Base-by-base conservation (phyloP, 2,888 invertebrate genomes). In the Hyles lineata region DNA sequence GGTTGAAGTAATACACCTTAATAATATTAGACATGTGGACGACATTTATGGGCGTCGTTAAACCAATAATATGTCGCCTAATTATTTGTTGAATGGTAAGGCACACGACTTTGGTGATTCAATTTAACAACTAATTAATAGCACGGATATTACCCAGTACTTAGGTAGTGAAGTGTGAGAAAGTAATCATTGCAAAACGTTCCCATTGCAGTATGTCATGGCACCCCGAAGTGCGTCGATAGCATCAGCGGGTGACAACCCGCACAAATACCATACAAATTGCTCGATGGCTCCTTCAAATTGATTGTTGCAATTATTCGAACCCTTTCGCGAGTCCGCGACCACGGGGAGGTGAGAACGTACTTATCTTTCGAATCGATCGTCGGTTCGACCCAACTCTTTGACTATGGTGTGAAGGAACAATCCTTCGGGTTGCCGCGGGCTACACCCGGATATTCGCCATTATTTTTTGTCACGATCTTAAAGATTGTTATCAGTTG, bases 221-320 rank as follows among this genome's bases (percentile, higher is more conserved):
- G 88, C 92, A 85, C 93, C 94, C 94, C 81, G 88, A 91, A 85
- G 90, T 80, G 92, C 82, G 81, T 80, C 88, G 93, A 93, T 92
- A 92, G 86, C 89, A 94, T 93, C 94, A 90, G 89, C 92, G 91
- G 92, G 91, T 90, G 92, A 92, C 93, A 92, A 89, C 94, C 94
- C 94, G 94, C 94, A 94, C 94, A 93, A 93, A 93, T 91, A 93
- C 92, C 92, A 91, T 93, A 94, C 93, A 93, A 94, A 93, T 93
- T 92, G 90, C 85, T 93, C 94, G 93, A 94, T 93, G 85, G 90
- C 92, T 93, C 90, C 92, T 93, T 87, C 86, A 91, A 88, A 93
- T 92, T 92, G 92, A 94, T 94, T 94, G 94, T 94, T 92, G 94
- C 94, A 93, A 94, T 94, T 93, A 93, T 93, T 93, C 90, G 90